Evolutionary conservation across 1,140 invertebrate genomes (phyloP).

Genomic region (Zaprionus nigranus): DNA sequence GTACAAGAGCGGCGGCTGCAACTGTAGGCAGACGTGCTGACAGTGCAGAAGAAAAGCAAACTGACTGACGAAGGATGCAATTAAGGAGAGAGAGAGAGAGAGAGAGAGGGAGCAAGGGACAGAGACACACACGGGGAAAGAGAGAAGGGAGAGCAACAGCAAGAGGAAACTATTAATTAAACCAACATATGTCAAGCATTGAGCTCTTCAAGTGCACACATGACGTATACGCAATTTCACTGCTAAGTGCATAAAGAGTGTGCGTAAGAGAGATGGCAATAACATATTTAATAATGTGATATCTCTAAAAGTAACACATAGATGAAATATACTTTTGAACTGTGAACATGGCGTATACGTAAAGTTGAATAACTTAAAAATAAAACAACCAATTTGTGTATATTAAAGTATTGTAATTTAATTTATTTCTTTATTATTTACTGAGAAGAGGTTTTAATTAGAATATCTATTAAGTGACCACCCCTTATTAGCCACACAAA

Average conservation of each 20-base stretch:
- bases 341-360: not conserved
- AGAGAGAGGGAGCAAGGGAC: not conserved
- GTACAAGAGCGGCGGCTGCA: not conserved
- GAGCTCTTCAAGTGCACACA: constrained; percentile 1
- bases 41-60: not conserved
- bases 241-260: not conserved
- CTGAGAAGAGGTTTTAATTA: no score
- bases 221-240: not conserved
- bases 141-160: not conserved
- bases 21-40: not conserved
- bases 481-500: no score
- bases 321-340: not conserved
- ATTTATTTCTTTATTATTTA: no score
- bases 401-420: no score
- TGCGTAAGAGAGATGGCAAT: not conserved
- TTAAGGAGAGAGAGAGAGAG: not conserved
- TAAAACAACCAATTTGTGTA: no score
- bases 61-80: not conserved
- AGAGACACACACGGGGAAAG: not conserved
- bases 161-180: constrained; percentile 5
- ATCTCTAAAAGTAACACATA: not conserved
- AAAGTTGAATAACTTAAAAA: no score
- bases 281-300: not conserved
- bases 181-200: constrained; percentile 9
- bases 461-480: no score